Conservation (phyloP, 2,113 vertebrate species). For the Gymnobelideus leadbeateri region DNA sequence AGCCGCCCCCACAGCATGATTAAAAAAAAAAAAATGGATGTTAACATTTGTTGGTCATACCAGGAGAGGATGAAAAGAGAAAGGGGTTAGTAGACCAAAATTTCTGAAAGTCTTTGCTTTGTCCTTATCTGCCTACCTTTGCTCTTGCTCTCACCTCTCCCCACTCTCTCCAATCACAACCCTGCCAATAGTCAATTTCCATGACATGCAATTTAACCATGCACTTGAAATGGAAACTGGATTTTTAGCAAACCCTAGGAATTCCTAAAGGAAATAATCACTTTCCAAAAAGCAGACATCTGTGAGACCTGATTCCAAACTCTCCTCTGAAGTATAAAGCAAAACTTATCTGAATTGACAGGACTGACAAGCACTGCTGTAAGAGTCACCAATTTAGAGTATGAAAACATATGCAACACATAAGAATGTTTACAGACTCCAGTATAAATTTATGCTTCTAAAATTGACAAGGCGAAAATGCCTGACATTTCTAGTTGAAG, state of each 20-base stretch:
- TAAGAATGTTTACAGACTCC: constrained; percentile 24
- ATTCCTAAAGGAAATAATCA: background rate
- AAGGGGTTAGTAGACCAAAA: background rate
- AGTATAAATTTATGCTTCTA: constrained; percentile 11
- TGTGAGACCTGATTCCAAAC: constrained; percentile 37
- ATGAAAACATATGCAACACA: background rate
- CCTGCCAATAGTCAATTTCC: background rate
- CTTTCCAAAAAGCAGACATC: constrained; percentile 62
- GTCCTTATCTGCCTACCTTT: background rate
- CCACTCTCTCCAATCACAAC: background rate
- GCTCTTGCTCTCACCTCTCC: background rate
- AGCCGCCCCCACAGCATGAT: too few relatives aligned
- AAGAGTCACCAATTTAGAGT: background rate
- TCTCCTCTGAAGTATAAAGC: constrained; percentile 43
- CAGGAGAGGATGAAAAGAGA: background rate
- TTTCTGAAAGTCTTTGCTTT: background rate
- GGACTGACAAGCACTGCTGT: background rate
- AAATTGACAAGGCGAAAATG: background rate
- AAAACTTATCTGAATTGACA: constrained; percentile 53
- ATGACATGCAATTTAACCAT: background rate
- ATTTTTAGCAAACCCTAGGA: background rate
- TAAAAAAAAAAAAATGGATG: background rate
- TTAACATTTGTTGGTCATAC: background rate
- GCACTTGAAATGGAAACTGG: background rate
- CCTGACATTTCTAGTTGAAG: background rate